Base-by-base conservation (phyloP, 2,113 vertebrate genomes). In the Malaclemys terrapin region DNA sequence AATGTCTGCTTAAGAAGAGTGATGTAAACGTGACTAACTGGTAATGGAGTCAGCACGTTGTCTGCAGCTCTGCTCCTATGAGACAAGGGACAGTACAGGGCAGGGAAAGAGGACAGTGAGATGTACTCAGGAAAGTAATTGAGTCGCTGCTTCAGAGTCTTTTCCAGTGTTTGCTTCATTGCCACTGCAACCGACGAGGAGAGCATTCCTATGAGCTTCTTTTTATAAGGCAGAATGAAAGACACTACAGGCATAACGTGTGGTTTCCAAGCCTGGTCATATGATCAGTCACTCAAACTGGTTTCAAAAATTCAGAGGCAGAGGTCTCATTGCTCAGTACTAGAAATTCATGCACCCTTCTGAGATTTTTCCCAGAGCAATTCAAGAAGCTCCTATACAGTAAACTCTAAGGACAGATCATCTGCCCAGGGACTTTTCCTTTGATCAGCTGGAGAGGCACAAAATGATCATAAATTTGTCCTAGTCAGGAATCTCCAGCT, bases 361-460 rank as follows among this genome's bases (percentile, higher is more conserved):
- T 19, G 62, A 69, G 35, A 69, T 69, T 17, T 19, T 9, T 69
- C 19, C 27, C 80, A 85, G 59, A 82, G 17, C 16, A 93, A 91
- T 22, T 16, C 31, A 89, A 93, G 76, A 87, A 87, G 20, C 31
- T 72, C 35, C 38, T 59, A 59, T 29, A 91, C 6, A 78, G 42
- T 75, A 49, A 87, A 13, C 14, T 59, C 62, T 59, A 3, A 93
- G 16, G 31, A 13, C 79, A 90, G 5, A 42, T 19, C 54, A 45
- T 54, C 4, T 16, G 31, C 69, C 49, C 56, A 83, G 52, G 11
- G 42, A 91, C 22, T 38, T 94, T 53, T 82, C 24, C 22, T 17
- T 87, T 49, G 80, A 25, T 85, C 88, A 94, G 47, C 79, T 20
- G 87, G 57, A 90, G 76, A 29, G 94, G 12, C 19, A 91, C 35